Percentiles rank a stretch among this genome's conserved stretches.
Conservation (phyloP, 1,140 invertebrate genomes). For the Sitobion miscanthi region DNA sequence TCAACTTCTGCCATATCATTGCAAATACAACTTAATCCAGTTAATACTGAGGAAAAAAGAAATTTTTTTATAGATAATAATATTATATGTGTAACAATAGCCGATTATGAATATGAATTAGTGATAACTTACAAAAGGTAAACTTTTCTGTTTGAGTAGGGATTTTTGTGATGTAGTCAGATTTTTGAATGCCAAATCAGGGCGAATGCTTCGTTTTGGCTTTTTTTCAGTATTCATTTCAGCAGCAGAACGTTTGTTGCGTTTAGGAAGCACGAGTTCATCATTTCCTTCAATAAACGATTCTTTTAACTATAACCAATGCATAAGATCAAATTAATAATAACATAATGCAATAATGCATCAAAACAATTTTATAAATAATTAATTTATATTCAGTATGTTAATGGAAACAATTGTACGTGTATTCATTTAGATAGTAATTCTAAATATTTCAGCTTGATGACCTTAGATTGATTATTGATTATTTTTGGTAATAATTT, state of each 20-base stretch:
- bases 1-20: no score
- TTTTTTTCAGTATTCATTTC: not conserved
- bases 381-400: not conserved
- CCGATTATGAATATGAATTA: not conserved
- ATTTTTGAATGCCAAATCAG: conserved; percentile 38
- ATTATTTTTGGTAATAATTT: no score
- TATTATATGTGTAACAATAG: not conserved
- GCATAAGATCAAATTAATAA: not conserved
- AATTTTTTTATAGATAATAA: no score
- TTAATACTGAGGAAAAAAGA: no score
- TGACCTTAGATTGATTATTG: not conserved
- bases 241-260: not conserved
- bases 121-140: conserved; percentile 18
- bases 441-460: no score
- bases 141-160: conserved; percentile 44
- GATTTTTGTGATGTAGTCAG: conserved; percentile 45
- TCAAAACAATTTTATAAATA: no score
- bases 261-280: not conserved
- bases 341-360: not conserved
- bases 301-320: conserved; percentile 29
- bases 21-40: no score
- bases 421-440: not conserved
- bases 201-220: conserved; percentile 8
- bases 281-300: conserved; percentile 27
- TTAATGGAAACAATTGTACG: not conserved